Evolutionary conservation across 1,140 invertebrate species (phyloP).

Genomic region (Drosophila santomea): DNA sequence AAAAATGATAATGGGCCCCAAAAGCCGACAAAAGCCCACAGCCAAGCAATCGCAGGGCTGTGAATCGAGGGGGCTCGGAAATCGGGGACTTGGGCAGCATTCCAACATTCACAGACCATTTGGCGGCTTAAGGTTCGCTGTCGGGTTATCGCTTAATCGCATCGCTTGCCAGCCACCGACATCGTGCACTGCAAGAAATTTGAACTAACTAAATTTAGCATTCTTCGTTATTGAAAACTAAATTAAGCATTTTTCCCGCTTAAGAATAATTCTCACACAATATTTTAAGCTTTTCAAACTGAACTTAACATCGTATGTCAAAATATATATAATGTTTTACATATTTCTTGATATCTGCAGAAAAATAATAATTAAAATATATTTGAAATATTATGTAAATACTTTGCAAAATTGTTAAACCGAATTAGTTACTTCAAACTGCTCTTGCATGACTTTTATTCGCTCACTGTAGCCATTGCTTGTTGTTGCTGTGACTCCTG

Average conservation of each 20-base stretch:
- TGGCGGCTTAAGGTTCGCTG: constrained; percentile 79
- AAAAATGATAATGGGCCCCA: constrained; percentile 75
- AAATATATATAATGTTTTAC: too few relatives aligned
- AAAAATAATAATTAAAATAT: too few relatives aligned
- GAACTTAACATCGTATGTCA: not conserved
- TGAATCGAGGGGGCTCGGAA: not conserved
- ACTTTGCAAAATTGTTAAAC: too few relatives aligned
- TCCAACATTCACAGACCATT: constrained; percentile 82
- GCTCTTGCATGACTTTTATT: not conserved
- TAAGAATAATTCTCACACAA: not conserved
- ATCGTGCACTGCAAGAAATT: constrained; percentile 13
- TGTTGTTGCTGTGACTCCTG: constrained; percentile 37
- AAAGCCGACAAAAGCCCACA: constrained; percentile 71
- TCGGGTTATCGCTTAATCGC: constrained; percentile 82
- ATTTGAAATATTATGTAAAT: too few relatives aligned
- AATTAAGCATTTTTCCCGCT: too few relatives aligned
- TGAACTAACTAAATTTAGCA: not conserved
- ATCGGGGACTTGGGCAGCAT: constrained; percentile 29
- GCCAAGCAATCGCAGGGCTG: constrained; percentile 15
- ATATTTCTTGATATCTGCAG: too few relatives aligned
- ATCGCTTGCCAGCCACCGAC: constrained; percentile 61
- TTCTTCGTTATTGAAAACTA: too few relatives aligned
- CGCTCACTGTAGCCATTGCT: constrained; percentile 23
- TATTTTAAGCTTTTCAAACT: not conserved
- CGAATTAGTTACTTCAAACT: not conserved